Base-by-base conservation (phyloP, 2,113 vertebrate species). In the Tricholaema leucomelas region DNA sequence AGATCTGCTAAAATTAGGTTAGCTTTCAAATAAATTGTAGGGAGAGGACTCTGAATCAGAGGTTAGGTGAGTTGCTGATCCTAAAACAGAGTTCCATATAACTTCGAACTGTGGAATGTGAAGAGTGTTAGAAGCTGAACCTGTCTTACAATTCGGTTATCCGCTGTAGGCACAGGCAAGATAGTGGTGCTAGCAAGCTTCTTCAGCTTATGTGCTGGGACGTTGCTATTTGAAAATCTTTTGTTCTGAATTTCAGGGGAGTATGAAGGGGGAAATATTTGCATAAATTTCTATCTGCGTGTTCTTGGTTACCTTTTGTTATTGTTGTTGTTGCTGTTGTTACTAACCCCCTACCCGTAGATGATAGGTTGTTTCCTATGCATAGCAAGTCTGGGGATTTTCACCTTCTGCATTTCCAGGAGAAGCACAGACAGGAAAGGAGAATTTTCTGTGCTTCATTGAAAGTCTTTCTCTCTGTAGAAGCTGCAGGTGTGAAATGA, bases 121-220 rank as follows among this genome's bases (percentile, higher is more conserved):
- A 54, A 30, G 19, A 30, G n/a, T 78, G 88, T 72, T 44, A 78
- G 50, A 61, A 78, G 9, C 19, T 69, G 42, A 85, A 55, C 10
- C 6, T 72, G 9, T 58, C 42, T 64, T 61, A 4, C 15, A 64
- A 28, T 3, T 71, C 3, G 3, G 2, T 59, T 10, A 50, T 75
- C 28, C 91, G 9, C 36, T 36, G 61, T 2, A 44, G 48, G 24
- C 4, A 36, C 81, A 72, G 24, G 21, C 23, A 79, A 54, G 69
- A 23, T 8, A 61, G 30, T 40, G 14, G 20, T 84, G 30, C 24
- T 50, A n/a, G 14, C 0, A 0, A 70, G n/a, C 13, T 19, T 36
- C n/a, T 79, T 78, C 38, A 61, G 15, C 4, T 67, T 70, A 15
- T 12, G 27, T 17, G 38, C 25, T n/a, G 31, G 19, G 8, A 54